Percentiles rank a stretch among this genome's conserved stretches.
phyloP scores from a whole-genome alignment of 2,888 invertebrate genomes.

The Digitonthophagus gazella region DNA sequence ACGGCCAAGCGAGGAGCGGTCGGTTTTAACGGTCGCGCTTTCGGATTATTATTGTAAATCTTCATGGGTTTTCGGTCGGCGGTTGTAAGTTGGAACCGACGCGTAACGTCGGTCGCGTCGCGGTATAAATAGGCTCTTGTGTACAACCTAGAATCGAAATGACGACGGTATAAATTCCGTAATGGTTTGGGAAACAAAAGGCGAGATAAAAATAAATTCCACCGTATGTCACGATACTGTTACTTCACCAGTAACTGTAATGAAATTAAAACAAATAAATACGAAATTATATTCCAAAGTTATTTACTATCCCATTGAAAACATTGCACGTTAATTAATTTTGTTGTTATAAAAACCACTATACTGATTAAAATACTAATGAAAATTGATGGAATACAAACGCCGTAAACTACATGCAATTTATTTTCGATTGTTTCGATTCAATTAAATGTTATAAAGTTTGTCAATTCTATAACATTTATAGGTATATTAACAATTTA shows the following conservation, averaged over 20 bases:
- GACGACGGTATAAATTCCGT: neutral
- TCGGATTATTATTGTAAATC: neutral
- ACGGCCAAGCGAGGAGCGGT: neutral
- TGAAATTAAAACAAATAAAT: neutral
- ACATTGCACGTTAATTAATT: too few species aligned
- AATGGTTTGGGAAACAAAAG: neutral
- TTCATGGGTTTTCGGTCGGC: neutral
- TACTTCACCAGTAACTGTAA: neutral
- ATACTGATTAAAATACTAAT: too few species aligned
- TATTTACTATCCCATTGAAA: too few species aligned
- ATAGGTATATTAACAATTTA: too few species aligned
- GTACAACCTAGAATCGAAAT: neutral
- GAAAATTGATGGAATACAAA: too few species aligned
- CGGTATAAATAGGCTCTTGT: neutral
- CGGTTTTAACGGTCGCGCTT: neutral
- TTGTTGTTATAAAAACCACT: too few species aligned
- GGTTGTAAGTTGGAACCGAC: neutral
- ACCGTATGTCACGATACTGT: neutral
- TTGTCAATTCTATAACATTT: too few species aligned
- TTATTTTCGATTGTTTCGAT: too few species aligned
- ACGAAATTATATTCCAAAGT: too few species aligned
- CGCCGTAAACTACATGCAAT: too few species aligned
- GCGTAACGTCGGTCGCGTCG: neutral
- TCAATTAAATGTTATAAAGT: too few species aligned
- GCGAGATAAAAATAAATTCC: neutral